These are phyloP conservation scores for Synanthedon vespiformis DNA, from an alignment of 2,888 invertebrate species.

Conservation along the genomic window DNA sequence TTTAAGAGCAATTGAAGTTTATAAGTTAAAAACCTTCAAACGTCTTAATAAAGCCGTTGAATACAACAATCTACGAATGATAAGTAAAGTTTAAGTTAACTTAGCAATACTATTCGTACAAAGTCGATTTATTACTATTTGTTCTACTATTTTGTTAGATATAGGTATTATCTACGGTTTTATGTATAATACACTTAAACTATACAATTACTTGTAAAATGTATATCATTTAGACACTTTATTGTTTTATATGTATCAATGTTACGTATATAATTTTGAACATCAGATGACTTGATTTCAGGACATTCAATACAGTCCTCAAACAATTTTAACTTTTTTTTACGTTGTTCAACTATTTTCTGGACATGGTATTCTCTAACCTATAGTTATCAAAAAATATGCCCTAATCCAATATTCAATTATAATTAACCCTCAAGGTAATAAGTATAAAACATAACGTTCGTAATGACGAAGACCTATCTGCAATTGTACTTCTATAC, in stretches of 20 bases:
- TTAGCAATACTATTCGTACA: constrained; percentile 60
- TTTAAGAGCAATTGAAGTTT: too few species aligned
- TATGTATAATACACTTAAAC: constrained; percentile 60
- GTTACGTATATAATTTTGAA: constrained; percentile 72
- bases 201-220: constrained; percentile 67
- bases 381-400: constrained; percentile 12
- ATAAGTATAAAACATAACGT: constrained; percentile 33
- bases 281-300: constrained; percentile 56
- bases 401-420: constrained; percentile 37
- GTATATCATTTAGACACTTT: constrained; percentile 64
- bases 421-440: constrained; percentile 30
- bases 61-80: background rate
- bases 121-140: constrained; percentile 50
- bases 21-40: too few species aligned
- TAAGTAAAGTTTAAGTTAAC: constrained; percentile 9
- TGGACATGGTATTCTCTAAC: constrained; percentile 49
- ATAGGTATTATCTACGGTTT: constrained; percentile 22
- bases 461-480: constrained; percentile 45
- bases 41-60: too few species aligned
- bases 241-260: constrained; percentile 68
- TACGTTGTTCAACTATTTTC: constrained; percentile 3
- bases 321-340: constrained; percentile 17
- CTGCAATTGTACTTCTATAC: constrained; percentile 68
- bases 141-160: too few species aligned
- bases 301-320: constrained; percentile 24